These are phyloP conservation scores for Donacobius atricapilla DNA, from an alignment of 2,113 vertebrate species.

Conservation along the genomic window DNA sequence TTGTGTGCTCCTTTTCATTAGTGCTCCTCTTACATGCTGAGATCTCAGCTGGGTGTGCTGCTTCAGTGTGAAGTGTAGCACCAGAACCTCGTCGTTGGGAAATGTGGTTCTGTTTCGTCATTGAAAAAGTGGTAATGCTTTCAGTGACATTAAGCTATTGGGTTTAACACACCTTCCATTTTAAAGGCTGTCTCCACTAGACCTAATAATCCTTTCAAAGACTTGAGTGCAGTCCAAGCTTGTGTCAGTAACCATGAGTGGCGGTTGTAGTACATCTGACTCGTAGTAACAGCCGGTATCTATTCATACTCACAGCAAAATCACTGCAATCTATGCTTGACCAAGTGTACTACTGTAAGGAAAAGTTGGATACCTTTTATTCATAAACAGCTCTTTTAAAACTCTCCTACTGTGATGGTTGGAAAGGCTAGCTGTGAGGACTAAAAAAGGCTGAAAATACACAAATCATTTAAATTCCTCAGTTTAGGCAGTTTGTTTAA, in stretches of 20 bases:
- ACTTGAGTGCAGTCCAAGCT: background rate
- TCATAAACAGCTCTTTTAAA: background rate
- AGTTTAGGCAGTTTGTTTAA: background rate
- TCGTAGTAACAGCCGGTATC: background rate
- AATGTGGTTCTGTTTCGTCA: background rate
- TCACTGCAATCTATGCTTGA: background rate
- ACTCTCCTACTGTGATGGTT: background rate
- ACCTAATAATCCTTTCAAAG: background rate
- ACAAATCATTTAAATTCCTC: background rate
- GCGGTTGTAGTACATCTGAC: background rate
- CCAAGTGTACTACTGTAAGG: background rate
- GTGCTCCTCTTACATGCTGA: background rate
- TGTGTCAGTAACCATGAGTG: background rate
- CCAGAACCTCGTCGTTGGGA: background rate
- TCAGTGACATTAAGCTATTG: background rate
- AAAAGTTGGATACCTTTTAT: background rate
- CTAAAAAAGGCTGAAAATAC: background rate
- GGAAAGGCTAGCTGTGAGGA: background rate
- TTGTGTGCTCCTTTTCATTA: background rate
- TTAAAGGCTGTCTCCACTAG: background rate
- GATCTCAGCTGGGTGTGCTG: background rate
- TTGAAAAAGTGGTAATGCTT: background rate
- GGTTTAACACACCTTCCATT: background rate
- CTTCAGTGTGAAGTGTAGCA: background rate
- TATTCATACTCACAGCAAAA: background rate